Evolutionary conservation across 2,888 invertebrate species (phyloP), one percentile per base, ranked within the genome.

Genomic region (Torymus texanus): DNA sequence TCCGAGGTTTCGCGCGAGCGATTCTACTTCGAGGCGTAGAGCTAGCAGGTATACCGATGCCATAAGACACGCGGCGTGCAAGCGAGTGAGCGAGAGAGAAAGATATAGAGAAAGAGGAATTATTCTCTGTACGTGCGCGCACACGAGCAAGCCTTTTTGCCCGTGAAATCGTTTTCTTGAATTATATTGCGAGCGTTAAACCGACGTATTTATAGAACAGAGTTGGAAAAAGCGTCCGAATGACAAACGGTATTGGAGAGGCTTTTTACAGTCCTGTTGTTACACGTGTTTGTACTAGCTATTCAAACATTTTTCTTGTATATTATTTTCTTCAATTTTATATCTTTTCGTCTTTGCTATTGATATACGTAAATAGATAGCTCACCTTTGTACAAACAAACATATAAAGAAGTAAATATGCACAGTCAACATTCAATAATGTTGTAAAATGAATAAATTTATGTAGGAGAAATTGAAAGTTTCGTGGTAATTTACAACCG

Each of bases 1-100:
- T 21, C 81, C 63, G 71, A 70, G 76, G 75, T 83, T 82, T 78
- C 81, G 76, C 53, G 68, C 58, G 71, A 55, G 61, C 70, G 59
- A 68, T 51, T 71, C 56, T 65, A 24, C 70, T 68, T 70, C 75
- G 68, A 61, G 79, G 78, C 61, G 75, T n/a, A 41, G 21, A 21
- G 8, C 41, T 8, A 41, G 41, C 71, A 56, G 67, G 59, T 66
- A 58, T 66, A 61, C 58, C 71, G 21, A 75, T 80, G 78, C 68
- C 10, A 41, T 73, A 76, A 82, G 79, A 83, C 78, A 58, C 71
- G 8, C 8, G 1, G 41, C 8, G 41, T 1, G 41, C 8, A 8
- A 41, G 41, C 8, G 41, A 5, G 41, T 8, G 41, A 41, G 29
- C 1, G 29, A 29, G 8, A 41, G 29, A 29, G 29, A 29, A 8